A percentile compares a stretch with the other conserved stretches of the same genome.
phyloP scores from a whole-genome alignment of 2,797 vertebrate species.

The Mus spretus region DNA sequence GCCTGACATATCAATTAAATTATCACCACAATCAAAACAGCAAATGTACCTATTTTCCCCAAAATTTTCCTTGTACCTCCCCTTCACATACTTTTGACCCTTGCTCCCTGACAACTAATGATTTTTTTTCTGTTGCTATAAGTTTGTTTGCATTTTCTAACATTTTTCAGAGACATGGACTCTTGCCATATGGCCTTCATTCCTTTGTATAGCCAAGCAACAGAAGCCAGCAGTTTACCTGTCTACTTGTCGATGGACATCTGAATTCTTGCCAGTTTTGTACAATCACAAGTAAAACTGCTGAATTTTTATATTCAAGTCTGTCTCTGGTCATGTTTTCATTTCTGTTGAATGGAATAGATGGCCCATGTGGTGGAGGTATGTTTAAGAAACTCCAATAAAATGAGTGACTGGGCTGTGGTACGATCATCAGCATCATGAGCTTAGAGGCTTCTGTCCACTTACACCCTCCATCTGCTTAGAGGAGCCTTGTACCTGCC shows the following conservation, averaged over 20 bases:
- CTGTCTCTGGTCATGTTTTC: constrained; percentile 34
- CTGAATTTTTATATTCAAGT: neutral
- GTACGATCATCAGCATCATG: neutral
- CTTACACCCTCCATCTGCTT: neutral
- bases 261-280: constrained; percentile 49
- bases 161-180: constrained; percentile 31
- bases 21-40: neutral
- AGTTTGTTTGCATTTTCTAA: constrained; percentile 43
- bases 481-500: too few species aligned
- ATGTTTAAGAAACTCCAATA: neutral
- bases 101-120: neutral
- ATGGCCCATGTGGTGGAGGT: neutral
- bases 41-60: neutral
- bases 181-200: neutral
- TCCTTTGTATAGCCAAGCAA: neutral
- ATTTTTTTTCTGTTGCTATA: neutral
- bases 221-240: neutral
- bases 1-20: constrained; percentile 35
- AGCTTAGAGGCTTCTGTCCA: neutral
- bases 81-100: neutral
- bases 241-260: constrained; percentile 45
- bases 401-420: neutral
- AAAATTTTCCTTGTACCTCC: neutral
- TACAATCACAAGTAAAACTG: constrained; percentile 55
- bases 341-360: constrained; percentile 31